Conservation (phyloP, 2,888 invertebrate species). For the Euproctis similis region DNA sequence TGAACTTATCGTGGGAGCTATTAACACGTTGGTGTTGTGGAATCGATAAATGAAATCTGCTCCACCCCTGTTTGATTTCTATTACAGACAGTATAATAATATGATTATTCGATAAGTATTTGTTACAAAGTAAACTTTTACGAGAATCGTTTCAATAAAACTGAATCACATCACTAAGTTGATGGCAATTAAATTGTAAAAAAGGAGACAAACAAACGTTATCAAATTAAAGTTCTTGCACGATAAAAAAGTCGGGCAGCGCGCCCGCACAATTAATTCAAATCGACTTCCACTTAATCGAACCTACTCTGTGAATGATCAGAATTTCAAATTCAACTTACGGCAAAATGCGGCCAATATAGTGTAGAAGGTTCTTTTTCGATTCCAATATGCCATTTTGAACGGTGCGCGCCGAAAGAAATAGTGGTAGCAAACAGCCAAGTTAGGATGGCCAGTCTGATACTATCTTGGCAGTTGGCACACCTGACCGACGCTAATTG, state of each 20-base stretch:
- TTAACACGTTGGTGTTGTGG: slow-evolving; percentile 25
- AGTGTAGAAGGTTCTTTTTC: slow-evolving; percentile 73
- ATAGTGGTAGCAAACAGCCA: slow-evolving; percentile 62
- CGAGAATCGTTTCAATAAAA: no score
- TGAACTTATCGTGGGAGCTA: slow-evolving; percentile 25
- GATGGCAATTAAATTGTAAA: slow-evolving; percentile 10
- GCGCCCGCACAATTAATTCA: slow-evolving; percentile 60
- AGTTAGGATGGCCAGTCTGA: slow-evolving; percentile 72
- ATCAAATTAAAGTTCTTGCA: slow-evolving; percentile 63
- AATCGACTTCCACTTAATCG: slow-evolving; percentile 69
- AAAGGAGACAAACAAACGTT: slow-evolving; percentile 40
- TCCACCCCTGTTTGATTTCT: slow-evolving; percentile 23
- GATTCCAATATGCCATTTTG: slow-evolving; percentile 73
- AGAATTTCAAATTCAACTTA: slow-evolving; percentile 71
- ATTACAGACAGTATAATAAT: slow-evolving; percentile 9
- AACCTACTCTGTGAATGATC: slow-evolving; percentile 57
- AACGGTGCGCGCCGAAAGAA: slow-evolving; percentile 69
- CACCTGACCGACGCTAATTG: slow-evolving; percentile 77
- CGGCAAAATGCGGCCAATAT: slow-evolving; percentile 56
- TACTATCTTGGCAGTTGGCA: slow-evolving; percentile 76
- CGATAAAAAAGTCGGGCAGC: slow-evolving; percentile 53
- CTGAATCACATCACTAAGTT: no score
- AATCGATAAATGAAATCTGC: slow-evolving; percentile 30
- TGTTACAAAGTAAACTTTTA: no score
- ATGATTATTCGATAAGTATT: no score